Evolutionary conservation across 2,888 invertebrate species (phyloP).

Genomic region (Hirtodrosophila cameraria): DNA sequence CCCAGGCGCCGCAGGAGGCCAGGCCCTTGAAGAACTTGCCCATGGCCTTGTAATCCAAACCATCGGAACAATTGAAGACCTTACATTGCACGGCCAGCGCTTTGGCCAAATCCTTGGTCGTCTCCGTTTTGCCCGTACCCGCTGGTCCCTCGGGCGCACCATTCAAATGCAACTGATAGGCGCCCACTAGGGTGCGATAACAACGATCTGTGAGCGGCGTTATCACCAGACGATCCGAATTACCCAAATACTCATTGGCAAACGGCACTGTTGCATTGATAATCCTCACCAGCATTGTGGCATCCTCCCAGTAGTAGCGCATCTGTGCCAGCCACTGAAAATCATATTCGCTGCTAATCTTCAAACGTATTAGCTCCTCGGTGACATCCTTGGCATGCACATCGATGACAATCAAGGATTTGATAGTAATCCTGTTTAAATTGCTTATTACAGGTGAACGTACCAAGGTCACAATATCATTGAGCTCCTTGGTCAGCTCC

Average conservation of each 20-base stretch:
- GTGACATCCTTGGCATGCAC: slow-evolving; percentile 90
- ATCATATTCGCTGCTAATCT: slow-evolving; percentile 86
- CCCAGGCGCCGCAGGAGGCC: slow-evolving; percentile 90
- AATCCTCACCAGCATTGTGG: slow-evolving; percentile 86
- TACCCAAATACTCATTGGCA: slow-evolving; percentile 91
- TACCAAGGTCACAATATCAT: slow-evolving; percentile 86
- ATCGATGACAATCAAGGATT: slow-evolving; percentile 89
- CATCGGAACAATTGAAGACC: slow-evolving; percentile 90
- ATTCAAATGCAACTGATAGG: slow-evolving; percentile 89
- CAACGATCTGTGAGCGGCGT: slow-evolving; percentile 88
- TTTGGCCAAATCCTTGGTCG: slow-evolving; percentile 96
- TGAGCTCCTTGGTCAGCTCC: slow-evolving; percentile 85
- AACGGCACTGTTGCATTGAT: slow-evolving; percentile 88
- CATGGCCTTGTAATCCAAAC: slow-evolving; percentile 89
- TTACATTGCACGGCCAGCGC: slow-evolving; percentile 94
- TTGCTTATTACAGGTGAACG: slow-evolving; percentile 86
- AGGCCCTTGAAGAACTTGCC: slow-evolving; percentile 90
- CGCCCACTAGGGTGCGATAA: slow-evolving; percentile 89
- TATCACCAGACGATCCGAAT: slow-evolving; percentile 87
- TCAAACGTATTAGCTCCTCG: slow-evolving; percentile 85
- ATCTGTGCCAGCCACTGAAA: slow-evolving; percentile 90
- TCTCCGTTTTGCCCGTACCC: slow-evolving; percentile 95
- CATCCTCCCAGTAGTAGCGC: slow-evolving; percentile 88
- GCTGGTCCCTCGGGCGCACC: slow-evolving; percentile 91
- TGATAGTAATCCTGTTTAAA: slow-evolving; percentile 87